phyloP scores from a whole-genome alignment of 2,888 invertebrate species.

The Cylloceria caligata region DNA sequence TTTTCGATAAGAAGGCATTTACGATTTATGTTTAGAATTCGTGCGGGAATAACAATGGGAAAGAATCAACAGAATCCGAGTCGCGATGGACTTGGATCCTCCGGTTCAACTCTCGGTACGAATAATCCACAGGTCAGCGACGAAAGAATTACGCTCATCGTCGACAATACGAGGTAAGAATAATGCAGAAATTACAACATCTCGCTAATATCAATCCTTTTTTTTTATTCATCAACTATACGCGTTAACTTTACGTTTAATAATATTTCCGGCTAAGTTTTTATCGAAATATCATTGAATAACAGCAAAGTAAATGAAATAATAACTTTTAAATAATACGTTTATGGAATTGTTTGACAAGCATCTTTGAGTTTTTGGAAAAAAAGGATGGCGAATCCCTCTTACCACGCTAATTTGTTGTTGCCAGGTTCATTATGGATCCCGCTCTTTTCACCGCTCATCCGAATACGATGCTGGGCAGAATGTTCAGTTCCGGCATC shows the following conservation, averaged over 20 bases:
- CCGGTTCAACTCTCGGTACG: constrained; percentile 83
- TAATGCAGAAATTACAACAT: background rate
- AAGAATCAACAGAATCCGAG: constrained; percentile 79
- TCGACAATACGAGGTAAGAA: constrained; percentile 93
- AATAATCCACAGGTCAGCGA: constrained; percentile 86
- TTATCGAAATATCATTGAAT: no score
- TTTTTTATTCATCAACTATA: no score
- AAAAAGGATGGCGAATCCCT: no score
- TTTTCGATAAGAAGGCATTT: constrained; percentile 36
- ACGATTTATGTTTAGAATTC: constrained; percentile 76
- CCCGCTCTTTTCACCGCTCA: constrained; percentile 96
- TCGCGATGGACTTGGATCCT: constrained; percentile 78
- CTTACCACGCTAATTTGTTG: background rate
- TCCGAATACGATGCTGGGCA: constrained; percentile 99
- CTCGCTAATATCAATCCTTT: no score
- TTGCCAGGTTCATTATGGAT: constrained; percentile 92
- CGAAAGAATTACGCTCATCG: constrained; percentile 96
- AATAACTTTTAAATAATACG: no score
- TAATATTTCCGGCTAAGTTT: no score
- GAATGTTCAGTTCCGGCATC: constrained; percentile 97
- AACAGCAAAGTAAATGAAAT: no score
- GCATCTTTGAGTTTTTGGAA: no score
- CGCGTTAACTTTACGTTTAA: no score
- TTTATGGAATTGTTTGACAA: no score
- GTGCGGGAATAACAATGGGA: constrained; percentile 77